A percentile compares a stretch with the other conserved stretches of the same genome.
These are phyloP conservation scores for Odontocolon sp. DNA, from an alignment of 2,888 invertebrate species.

Conservation along the genomic window DNA sequence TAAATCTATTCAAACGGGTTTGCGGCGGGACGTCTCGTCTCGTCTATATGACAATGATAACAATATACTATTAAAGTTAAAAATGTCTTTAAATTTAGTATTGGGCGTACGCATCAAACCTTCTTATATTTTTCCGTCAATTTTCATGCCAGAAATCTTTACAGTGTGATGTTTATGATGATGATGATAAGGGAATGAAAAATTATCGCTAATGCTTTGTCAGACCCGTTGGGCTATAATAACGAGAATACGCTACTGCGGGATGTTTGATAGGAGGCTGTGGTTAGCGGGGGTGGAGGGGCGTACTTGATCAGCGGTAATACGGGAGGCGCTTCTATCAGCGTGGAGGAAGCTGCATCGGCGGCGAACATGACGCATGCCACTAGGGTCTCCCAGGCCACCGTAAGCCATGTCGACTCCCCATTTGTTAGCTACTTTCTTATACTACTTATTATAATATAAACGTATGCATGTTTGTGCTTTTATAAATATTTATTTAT, in stretches of 20 bases:
- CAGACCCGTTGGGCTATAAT: conserved; percentile 48
- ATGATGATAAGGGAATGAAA: conserved; percentile 27
- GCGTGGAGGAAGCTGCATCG: conserved; percentile 83
- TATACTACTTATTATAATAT: conserved; percentile 63
- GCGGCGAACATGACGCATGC: conserved; percentile 87
- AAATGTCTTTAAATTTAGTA: too few relatives aligned
- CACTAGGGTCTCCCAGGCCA: conserved; percentile 93
- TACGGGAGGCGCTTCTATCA: conserved; percentile 78
- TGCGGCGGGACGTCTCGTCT: conserved; percentile 12
- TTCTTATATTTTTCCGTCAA: too few relatives aligned
- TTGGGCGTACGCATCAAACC: too few relatives aligned
- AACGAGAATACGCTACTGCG: conserved; percentile 61
- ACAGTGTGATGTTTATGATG: not conserved
- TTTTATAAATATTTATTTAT: too few relatives aligned
- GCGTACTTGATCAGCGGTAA: conserved; percentile 82
- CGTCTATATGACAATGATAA: not conserved
- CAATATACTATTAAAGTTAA: too few relatives aligned
- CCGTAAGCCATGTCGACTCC: conserved; percentile 85
- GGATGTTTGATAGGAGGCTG: conserved; percentile 79
- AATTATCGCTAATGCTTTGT: conserved; percentile 45
- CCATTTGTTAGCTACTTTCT: conserved; percentile 76
- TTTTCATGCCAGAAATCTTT: too few relatives aligned
- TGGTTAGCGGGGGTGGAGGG: conserved; percentile 81
- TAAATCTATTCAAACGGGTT: too few relatives aligned
- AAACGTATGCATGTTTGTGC: conserved; percentile 38